Base-by-base conservation (phyloP, 2,113 vertebrate genomes). In the Pterocles gutturalis region DNA sequence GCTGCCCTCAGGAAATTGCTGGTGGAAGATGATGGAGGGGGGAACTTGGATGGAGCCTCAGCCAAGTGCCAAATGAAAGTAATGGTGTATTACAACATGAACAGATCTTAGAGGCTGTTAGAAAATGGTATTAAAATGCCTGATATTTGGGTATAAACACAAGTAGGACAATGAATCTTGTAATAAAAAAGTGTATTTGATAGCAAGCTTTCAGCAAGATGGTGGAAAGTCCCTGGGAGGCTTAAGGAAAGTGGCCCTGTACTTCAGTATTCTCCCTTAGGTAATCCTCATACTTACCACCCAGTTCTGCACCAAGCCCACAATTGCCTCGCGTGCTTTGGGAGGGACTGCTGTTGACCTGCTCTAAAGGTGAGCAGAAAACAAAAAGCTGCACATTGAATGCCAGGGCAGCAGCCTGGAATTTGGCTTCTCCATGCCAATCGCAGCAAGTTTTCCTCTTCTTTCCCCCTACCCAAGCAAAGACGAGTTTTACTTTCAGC, bases 261-360 rank as follows among this genome's bases (percentile, higher is more conserved):
- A 19, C 26, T 51, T 54, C 34, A 22, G 46, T 34, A 3, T 46
- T 79, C 0, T 3, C 17, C n/a, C 7, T 62, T 81, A 5, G 33
- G 4, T n/a, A 11, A 28, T 71, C 18, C 10, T 76, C 18, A 1
- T 54, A 17, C 28, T 1, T 0, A 5, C 31, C 13, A 8, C 28
- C 17, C 34, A 46, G 61, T 22, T 53, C 48, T 79, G 20, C 43
- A 26, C 41, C 17, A 48, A 89, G 33, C 24, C 36, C 5, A 1
- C 21, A 12, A 0, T 13, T 53, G 2, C 36, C 25, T n/a, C 17
- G 1, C 8, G 14, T 48, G 34, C 19, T 25, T 2, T 10, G 4
- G 13, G 20, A 48, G 33, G 17, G 10, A 8, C 18, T 43, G 49
- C n/a, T 45, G 17, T 11, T 64, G 33, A 11, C 17, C 28, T 19